Conservation (phyloP, 2,888 invertebrate species). For the Sepioteuthis lessoniana region DNA sequence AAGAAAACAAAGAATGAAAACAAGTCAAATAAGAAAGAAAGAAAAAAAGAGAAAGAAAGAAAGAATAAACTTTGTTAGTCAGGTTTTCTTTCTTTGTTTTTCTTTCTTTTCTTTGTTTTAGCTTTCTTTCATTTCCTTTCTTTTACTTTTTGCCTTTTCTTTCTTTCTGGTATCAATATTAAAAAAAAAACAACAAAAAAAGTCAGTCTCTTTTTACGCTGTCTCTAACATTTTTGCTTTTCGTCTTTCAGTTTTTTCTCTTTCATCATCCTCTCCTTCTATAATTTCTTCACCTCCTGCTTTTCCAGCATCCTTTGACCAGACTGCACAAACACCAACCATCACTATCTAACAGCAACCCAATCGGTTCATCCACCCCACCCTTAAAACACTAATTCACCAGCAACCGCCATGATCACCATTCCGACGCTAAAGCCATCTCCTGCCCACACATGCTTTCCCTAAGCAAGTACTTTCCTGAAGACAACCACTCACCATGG, state of each 20-base stretch:
- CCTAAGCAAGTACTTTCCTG: not conserved
- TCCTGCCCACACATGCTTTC: not conserved
- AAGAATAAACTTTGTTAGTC: no score
- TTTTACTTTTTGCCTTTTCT: not conserved
- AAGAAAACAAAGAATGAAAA: no score
- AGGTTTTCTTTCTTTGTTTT: not conserved
- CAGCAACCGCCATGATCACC: not conserved
- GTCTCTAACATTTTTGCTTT: not conserved
- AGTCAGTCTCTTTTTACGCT: no score
- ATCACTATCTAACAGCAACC: not conserved
- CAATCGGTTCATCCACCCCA: not conserved
- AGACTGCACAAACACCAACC: not conserved
- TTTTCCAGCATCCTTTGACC: not conserved
- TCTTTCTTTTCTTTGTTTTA: not conserved
- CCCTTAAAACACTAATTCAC: not conserved
- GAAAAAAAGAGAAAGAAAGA: no score
- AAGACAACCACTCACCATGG: not conserved
- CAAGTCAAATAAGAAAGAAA: no score
- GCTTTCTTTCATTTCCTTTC: not conserved
- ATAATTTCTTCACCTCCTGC: not conserved
- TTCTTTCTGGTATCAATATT: no score
- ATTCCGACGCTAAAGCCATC: not conserved
- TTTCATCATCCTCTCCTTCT: not conserved
- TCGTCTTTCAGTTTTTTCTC: not conserved
- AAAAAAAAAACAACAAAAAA: no score